These are phyloP conservation scores for Rhea americana DNA, from an alignment of 2,113 vertebrate species.

Conservation along the genomic window DNA sequence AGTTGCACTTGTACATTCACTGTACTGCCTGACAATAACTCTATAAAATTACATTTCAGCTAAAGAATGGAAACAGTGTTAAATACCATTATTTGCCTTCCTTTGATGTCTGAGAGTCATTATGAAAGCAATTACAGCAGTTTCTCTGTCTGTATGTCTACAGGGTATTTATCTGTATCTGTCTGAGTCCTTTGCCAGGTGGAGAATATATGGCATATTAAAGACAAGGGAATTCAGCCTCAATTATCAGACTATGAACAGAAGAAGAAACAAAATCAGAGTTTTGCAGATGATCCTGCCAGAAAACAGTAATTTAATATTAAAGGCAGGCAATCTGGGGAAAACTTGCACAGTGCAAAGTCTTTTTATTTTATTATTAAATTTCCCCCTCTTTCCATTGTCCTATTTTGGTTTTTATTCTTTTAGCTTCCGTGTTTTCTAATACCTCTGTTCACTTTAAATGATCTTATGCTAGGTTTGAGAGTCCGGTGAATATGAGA, in stretches of 20 bases:
- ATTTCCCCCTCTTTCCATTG: not conserved
- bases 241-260: slow-evolving; percentile 76
- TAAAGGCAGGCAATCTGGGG: slow-evolving; percentile 57
- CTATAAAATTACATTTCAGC: slow-evolving; percentile 86
- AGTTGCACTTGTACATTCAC: slow-evolving; percentile 80
- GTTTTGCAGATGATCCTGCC: slow-evolving; percentile 70
- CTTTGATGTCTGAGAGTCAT: slow-evolving; percentile 87
- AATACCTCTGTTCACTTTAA: not conserved
- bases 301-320: slow-evolving; percentile 74
- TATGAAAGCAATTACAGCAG: slow-evolving; percentile 87
- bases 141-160: slow-evolving; percentile 84
- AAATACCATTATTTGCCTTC: slow-evolving; percentile 88
- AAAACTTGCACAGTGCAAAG: slow-evolving; percentile 43
- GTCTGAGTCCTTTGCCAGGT: slow-evolving; percentile 82
- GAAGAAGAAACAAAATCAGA: slow-evolving; percentile 75
- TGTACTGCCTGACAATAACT: slow-evolving; percentile 81
- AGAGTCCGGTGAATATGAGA: not conserved
- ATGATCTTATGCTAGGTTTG: not conserved
- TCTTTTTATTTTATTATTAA: slow-evolving; percentile 61
- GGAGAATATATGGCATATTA: slow-evolving; percentile 82
- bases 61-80: slow-evolving; percentile 87
- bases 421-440: slow-evolving; percentile 7
- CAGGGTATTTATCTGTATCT: slow-evolving; percentile 83
- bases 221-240: slow-evolving; percentile 80
- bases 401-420: slow-evolving; percentile 36